Percentiles rank a stretch among this genome's conserved stretches.
These are phyloP conservation scores for Drosophila guanche DNA, from an alignment of 1,140 invertebrate species.

Conservation along the genomic window DNA sequence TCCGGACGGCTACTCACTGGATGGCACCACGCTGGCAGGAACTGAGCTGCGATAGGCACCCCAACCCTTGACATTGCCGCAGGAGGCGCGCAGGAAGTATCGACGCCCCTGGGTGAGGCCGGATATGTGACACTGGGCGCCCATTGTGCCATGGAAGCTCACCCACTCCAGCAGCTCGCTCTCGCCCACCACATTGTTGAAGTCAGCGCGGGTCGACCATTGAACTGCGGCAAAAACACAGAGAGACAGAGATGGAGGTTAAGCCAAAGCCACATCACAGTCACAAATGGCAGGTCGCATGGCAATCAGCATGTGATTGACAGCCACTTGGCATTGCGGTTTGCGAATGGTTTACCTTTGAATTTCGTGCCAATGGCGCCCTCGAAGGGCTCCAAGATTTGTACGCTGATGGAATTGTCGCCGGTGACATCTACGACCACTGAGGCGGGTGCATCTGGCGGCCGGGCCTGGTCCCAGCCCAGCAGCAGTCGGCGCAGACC, in stretches of 20 bases:
- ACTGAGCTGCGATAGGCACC: slow-evolving; percentile 90
- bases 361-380: slow-evolving; percentile 94
- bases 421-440: slow-evolving; percentile 93
- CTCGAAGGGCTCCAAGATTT: slow-evolving; percentile 84
- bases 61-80: slow-evolving; percentile 96
- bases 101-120: slow-evolving; percentile 91
- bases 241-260: slow-evolving; percentile 2
- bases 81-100: slow-evolving; percentile 94
- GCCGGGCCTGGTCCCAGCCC: slow-evolving; percentile 87
- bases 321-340: slow-evolving; percentile 16
- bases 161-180: slow-evolving; percentile 89
- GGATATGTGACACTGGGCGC: slow-evolving; percentile 87
- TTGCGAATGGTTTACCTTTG: slow-evolving; percentile 87
- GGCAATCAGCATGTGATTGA: not conserved
- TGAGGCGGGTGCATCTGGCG: slow-evolving; percentile 90
- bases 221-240: slow-evolving; percentile 85
- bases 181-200: slow-evolving; percentile 90
- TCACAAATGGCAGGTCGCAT: slow-evolving; percentile 1
- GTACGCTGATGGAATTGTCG: slow-evolving; percentile 89
- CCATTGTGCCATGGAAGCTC: slow-evolving; percentile 85
- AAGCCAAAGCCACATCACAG: slow-evolving; percentile 30
- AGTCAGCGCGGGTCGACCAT: slow-evolving; percentile 94
- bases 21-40: slow-evolving; percentile 93
- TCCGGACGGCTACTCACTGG: slow-evolving; percentile 87
- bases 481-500: slow-evolving; percentile 88